Base-by-base conservation (phyloP, 2,888 invertebrate species). In the Xestoiulus laeticollis region DNA sequence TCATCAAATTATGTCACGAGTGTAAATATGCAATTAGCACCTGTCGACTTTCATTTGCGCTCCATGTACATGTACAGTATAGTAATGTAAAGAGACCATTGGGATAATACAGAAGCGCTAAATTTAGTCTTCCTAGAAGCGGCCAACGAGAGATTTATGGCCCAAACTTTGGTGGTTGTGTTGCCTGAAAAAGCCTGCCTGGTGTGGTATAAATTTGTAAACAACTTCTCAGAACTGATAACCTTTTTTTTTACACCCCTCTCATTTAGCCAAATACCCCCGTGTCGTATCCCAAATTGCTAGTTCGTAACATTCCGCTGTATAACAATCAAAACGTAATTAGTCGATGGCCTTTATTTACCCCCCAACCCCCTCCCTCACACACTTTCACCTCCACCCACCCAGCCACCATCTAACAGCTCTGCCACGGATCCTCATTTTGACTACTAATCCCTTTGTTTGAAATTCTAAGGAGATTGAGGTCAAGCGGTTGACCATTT, bases 111-210 rank as follows among this genome's bases (percentile, higher is more conserved):
- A 68, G 68, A 26, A 68, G 68, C 59, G 19, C 68, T 68, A 68
- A 68, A 68, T 68, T 68, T 68, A 68, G 68, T 26, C 68, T 68
- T 68, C 68, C 68, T 68, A 68, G 68, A 68, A 68, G 68, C 68
- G 68, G 68, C 22, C 68, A 26, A 26, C 4, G 26, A 68, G 68
- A 68, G 68, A 68, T 68, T 68, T 68, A 68, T 68, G 26, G 68
- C 68, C 68, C 68, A 26, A 68, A 68, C 68, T 68, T 68, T 26
- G 68, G 68, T 68, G 68, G 68, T 68, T 68, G 68, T 68, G 68
- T 68, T 68, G 68, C 68, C 68, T 26, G 68, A 68, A 68, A 68
- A 68, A 68, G 68, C 68, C 68, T 68, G 68, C 68, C 68, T 68
- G 68, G 68, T 26, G 68, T 68, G 68, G 68, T 22, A 68, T 68